Conservation (phyloP, 2,113 vertebrate species). For the Lophochroa leadbeateri region DNA sequence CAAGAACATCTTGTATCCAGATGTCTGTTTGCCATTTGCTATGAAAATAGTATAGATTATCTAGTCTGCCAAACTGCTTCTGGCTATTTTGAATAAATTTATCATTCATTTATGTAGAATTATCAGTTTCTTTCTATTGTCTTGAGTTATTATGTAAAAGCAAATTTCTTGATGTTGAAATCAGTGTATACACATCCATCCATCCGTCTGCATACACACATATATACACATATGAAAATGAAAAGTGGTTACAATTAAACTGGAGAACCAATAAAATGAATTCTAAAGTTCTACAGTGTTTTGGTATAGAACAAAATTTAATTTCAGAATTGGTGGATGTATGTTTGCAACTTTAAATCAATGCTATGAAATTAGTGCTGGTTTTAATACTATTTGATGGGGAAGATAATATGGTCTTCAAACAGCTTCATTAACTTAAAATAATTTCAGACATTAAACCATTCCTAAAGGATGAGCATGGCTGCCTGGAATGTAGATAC, state of each 20-base stretch:
- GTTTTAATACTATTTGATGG: not conserved
- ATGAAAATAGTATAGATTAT: not conserved
- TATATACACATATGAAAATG: not conserved
- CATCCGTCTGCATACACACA: rapidly evolving
- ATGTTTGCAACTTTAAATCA: not conserved
- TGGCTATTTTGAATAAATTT: not conserved
- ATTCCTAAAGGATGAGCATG: not conserved
- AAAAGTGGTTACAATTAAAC: not conserved
- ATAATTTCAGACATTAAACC: not conserved
- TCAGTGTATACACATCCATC: not conserved
- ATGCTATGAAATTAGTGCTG: not conserved
- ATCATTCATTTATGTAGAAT: not conserved
- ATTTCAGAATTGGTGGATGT: not conserved
- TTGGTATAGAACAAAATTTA: not conserved
- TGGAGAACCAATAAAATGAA: not conserved
- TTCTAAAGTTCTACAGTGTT: not conserved
- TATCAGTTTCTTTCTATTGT: not conserved
- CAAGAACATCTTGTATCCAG: not conserved
- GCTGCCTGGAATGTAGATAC: not conserved
- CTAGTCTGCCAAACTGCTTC: not conserved
- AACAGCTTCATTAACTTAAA: not conserved
- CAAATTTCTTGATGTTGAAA: not conserved
- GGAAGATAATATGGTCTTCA: not conserved
- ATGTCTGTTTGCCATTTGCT: not conserved
- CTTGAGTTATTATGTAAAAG: not conserved